Conservation (phyloP, 2,888 invertebrate species). For the Ophion obscuratus region DNA sequence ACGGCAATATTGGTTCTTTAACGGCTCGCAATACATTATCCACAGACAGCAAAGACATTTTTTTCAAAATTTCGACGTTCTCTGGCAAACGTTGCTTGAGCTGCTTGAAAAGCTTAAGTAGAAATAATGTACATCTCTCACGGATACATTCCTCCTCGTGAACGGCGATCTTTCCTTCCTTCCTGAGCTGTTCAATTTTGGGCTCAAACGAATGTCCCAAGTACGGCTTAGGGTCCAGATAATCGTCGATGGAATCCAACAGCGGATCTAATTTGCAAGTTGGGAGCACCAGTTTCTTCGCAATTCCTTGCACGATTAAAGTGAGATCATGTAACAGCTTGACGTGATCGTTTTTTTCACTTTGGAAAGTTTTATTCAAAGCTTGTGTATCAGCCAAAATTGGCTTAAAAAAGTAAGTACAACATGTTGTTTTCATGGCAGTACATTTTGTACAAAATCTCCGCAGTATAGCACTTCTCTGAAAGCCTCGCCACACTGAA, state of each 20-base stretch:
- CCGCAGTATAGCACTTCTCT: constrained; percentile 76
- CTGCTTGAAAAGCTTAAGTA: constrained; percentile 56
- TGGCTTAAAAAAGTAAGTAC: no score
- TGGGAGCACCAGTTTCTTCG: no score
- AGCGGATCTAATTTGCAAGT: constrained; percentile 41
- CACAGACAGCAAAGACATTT: constrained; percentile 57
- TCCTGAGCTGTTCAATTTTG: constrained; percentile 46
- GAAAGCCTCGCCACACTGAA: background rate
- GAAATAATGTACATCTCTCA: constrained; percentile 55
- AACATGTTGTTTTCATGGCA: constrained; percentile 47
- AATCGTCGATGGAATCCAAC: constrained; percentile 48
- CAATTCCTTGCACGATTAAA: no score
- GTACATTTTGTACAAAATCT: constrained; percentile 74
- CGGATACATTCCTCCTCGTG: constrained; percentile 42
- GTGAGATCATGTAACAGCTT: no score
- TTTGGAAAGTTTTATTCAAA: no score
- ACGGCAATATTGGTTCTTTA: constrained; percentile 30
- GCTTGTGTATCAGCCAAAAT: no score
- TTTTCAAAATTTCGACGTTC: constrained; percentile 51
- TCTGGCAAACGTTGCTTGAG: constrained; percentile 60
- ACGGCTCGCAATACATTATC: constrained; percentile 46
- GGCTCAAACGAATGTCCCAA: constrained; percentile 36
- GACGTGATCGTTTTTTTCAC: no score
- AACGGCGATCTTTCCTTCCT: background rate
- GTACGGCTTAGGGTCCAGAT: constrained; percentile 59